These are phyloP conservation scores for Myopa testacea DNA, from an alignment of 2,888 invertebrate genomes.

Conservation along the genomic window DNA sequence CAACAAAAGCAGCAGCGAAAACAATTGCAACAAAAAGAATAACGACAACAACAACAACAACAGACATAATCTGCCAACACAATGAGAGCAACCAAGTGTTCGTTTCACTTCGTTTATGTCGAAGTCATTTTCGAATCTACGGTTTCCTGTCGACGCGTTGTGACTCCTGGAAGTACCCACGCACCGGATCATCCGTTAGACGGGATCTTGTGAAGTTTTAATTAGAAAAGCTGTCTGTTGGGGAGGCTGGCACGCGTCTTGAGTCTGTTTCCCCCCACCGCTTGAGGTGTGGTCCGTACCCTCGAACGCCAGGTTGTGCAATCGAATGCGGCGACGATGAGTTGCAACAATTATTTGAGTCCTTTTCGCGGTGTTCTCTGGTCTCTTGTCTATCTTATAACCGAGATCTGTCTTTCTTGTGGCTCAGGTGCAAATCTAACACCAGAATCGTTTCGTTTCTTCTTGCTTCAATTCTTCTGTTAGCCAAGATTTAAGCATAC, in stretches of 20 bases:
- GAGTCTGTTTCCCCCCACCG: not conserved
- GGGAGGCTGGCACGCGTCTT: not conserved
- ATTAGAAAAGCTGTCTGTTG: slow-evolving; percentile 15
- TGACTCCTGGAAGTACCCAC: not conserved
- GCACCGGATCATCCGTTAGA: not conserved
- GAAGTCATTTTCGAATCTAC: slow-evolving; percentile 26
- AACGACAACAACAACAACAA: slow-evolving; percentile 16
- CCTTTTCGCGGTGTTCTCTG: too few species aligned
- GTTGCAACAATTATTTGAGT: too few species aligned
- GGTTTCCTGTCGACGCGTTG: not conserved
- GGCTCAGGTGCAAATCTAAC: too few species aligned
- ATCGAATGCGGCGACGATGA: too few species aligned
- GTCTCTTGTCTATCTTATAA: too few species aligned
- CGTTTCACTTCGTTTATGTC: slow-evolving; percentile 22
- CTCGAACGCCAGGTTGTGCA: too few species aligned
- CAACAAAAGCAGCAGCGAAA: not conserved
- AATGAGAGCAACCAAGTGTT: slow-evolving; percentile 23
- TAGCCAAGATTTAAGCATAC: too few species aligned
- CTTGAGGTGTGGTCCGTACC: too few species aligned
- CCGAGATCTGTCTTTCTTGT: too few species aligned
- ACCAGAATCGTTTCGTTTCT: too few species aligned
- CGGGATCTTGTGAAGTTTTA: slow-evolving; percentile 22
- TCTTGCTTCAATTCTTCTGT: too few species aligned
- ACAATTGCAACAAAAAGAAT: slow-evolving; percentile 6
- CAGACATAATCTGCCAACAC: slow-evolving; percentile 6